phyloP scores from a whole-genome alignment of 2,888 invertebrate species.

The Nycteola revayana region DNA sequence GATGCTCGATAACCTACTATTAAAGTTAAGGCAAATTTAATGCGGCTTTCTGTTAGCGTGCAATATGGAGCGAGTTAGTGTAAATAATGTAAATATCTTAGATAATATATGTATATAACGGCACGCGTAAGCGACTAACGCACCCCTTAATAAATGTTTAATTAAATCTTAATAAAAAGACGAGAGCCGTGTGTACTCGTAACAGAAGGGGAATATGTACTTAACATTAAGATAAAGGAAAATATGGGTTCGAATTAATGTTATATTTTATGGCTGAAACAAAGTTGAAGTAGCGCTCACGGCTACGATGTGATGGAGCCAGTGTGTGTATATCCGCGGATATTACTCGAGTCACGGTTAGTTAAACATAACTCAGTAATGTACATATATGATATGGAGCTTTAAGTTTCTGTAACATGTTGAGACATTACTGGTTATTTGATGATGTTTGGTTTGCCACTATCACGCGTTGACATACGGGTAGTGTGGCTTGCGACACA shows the following conservation, averaged over 20 bases:
- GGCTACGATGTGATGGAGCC: slow-evolving; percentile 39
- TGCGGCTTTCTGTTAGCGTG: slow-evolving; percentile 66
- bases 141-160: slow-evolving; percentile 52
- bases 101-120: slow-evolving; percentile 46
- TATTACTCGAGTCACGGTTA: slow-evolving; percentile 49
- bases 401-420: slow-evolving; percentile 44
- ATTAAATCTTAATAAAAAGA: slow-evolving; percentile 74
- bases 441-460: too few relatives aligned
- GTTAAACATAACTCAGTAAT: slow-evolving; percentile 46
- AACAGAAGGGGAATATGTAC: slow-evolving; percentile 47
- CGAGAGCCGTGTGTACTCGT: slow-evolving; percentile 24
- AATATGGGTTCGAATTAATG: slow-evolving; percentile 28
- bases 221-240: slow-evolving; percentile 32
- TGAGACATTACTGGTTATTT: too few relatives aligned
- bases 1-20: slow-evolving; percentile 73
- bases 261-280: slow-evolving; percentile 28
- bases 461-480: too few relatives aligned
- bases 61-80: slow-evolving; percentile 43
- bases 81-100: slow-evolving; percentile 16
- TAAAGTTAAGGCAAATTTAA: slow-evolving; percentile 71
- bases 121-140: slow-evolving; percentile 54
- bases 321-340: slow-evolving; percentile 45
- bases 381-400: slow-evolving; percentile 50
- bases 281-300: slow-evolving; percentile 30
- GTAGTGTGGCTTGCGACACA: too few relatives aligned